Base-by-base conservation (phyloP, 1,140 invertebrate species). In the Drosophila carrolli region DNA sequence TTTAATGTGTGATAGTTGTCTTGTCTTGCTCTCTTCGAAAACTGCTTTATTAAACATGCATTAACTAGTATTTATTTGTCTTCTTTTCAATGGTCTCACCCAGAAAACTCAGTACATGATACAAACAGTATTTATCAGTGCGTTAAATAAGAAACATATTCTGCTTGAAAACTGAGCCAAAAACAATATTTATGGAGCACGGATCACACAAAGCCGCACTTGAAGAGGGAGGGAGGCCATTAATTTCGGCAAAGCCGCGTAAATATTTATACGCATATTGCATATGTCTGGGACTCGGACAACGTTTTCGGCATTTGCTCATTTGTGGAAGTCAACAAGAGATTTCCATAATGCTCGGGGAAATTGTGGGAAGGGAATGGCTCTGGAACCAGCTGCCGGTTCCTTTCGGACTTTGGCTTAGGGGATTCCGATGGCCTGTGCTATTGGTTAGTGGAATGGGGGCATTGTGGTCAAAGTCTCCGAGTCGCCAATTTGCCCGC, bases 251-350 rank as follows among this genome's bases (percentile, higher is more conserved):
- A 60, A 71, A 38, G 73, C 72, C 84, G 84, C 80, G 77, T 89
- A 89, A 88, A 88, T 88, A 88, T 88, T 88, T 89, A 83, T 89
- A 83, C 67, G 70, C 80, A 89, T 58, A 83, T 80, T 70, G 67
- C 84, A 89, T 77, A 78, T 88, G 79, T 71, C 53, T 68, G 70
- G 58, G 61, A 56, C 47, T 51, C 59, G 75, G 61, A 29, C 56
- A 46, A 75, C 60, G 68, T 65, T 77, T 75, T 54, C 62, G 79
- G 80, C 59, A 84, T 89, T 83, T 89, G 75, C 84, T 83, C 83
- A 89, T 89, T 89, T 89, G 84, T 78, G 77, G 75, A 81, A 83
- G 84, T 88, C 80, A 88, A 88, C 84, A 88, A 59, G 75, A 75
- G 72, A 89, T 83, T 88, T 84, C 76, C 84, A 88, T 89, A 88